Evolutionary conservation across 2,113 vertebrate species (phyloP).

Genomic region (Arvicanthis niloticus): DNA sequence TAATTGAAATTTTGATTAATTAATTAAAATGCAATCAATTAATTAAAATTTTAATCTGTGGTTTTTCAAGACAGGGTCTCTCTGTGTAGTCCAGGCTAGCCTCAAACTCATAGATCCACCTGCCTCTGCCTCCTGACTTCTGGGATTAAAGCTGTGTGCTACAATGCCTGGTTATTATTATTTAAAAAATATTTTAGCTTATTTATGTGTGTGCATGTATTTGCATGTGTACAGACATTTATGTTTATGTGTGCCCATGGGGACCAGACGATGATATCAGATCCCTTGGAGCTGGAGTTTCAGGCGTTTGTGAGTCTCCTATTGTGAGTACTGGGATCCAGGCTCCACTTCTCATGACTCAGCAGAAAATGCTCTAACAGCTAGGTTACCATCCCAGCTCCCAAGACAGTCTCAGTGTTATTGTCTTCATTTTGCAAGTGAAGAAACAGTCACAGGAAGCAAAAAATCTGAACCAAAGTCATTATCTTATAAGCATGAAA

Average conservation of each 20-base stretch:
- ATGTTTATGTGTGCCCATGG: not conserved
- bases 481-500: not conserved
- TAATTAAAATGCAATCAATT: not conserved
- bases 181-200: not conserved
- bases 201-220: not conserved
- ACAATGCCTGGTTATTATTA: not conserved
- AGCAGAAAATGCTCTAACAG: not conserved
- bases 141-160: not conserved
- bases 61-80: not conserved
- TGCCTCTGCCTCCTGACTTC: not conserved
- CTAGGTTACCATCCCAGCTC: not conserved
- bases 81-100: not conserved
- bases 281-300: not conserved
- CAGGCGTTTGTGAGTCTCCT: not conserved
- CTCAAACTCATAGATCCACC: not conserved
- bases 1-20: not conserved
- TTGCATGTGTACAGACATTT: not conserved
- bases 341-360: not conserved
- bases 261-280: not conserved
- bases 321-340: not conserved
- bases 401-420: not conserved
- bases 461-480: not conserved
- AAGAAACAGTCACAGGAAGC: not conserved
- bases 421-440: not conserved
- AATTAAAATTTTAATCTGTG: not conserved